Evolutionary conservation across 2,113 vertebrate genomes (phyloP).

Genomic region (Tretioscincus oriximinensis): DNA sequence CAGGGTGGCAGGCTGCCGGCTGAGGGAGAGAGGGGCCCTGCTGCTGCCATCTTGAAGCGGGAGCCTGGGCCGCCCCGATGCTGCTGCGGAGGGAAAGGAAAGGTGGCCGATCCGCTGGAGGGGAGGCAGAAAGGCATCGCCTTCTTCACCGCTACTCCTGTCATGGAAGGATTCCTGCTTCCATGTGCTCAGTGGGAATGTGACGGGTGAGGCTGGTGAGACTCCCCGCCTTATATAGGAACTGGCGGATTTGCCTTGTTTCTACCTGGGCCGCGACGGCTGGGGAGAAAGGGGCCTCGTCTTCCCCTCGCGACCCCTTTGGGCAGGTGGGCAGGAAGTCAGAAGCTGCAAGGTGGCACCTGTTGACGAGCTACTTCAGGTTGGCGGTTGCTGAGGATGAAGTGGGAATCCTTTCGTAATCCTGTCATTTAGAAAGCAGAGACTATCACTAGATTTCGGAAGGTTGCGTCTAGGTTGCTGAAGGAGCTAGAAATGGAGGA

Average conservation of each 20-base stretch:
- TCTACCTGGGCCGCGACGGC: not conserved
- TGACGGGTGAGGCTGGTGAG: conserved; percentile 19
- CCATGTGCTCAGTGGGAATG: not conserved
- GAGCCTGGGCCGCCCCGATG: conserved; percentile 12
- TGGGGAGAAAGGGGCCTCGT: not conserved
- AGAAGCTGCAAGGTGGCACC: conserved; percentile 47
- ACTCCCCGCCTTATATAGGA: not conserved
- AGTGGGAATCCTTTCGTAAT: too few relatives aligned
- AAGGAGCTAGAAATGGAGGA: conserved; percentile 10
- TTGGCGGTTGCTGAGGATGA: conserved; percentile 1
- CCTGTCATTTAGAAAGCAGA: not conserved
- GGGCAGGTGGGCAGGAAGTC: conserved; percentile 60
- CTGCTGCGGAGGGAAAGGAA: not conserved
- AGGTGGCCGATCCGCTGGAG: conserved; percentile 33
- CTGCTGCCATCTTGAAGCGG: conserved; percentile 66
- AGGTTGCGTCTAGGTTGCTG: not conserved
- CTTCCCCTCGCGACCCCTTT: conserved; percentile 53
- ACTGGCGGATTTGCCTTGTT: not conserved
- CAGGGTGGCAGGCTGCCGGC: conserved; percentile 50
- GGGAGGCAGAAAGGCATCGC: conserved; percentile 8
- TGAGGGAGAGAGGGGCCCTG: conserved; percentile 53
- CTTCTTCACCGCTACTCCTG: not conserved
- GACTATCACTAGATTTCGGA: too few relatives aligned
- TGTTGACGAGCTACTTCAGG: conserved; percentile 49
- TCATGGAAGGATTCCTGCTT: not conserved